phyloP scores from a whole-genome alignment of 2,113 vertebrate genomes.

The Nothobranchius kuhntae region DNA sequence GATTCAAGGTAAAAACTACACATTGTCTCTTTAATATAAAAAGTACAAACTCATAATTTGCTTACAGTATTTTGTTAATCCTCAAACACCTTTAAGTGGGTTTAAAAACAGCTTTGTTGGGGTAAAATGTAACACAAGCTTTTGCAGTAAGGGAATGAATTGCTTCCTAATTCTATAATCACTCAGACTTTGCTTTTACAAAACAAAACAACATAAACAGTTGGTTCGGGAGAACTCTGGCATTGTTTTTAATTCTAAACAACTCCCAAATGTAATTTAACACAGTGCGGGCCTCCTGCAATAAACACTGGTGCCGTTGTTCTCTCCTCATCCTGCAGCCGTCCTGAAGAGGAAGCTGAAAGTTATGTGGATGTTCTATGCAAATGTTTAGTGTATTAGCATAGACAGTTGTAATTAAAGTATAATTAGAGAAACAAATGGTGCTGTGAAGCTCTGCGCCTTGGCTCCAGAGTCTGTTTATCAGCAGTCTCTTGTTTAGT shows the following conservation, averaged over 20 bases:
- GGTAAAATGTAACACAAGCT: slow-evolving; percentile 24
- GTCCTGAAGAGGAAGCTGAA: slow-evolving; percentile 69
- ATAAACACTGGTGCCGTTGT: slow-evolving; percentile 43
- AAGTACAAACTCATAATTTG: too few relatives aligned
- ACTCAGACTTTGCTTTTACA: slow-evolving; percentile 48
- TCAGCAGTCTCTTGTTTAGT: slow-evolving; percentile 75
- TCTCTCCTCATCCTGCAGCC: slow-evolving; percentile 39
- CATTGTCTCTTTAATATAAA: too few relatives aligned
- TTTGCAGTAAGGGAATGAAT: slow-evolving; percentile 49
- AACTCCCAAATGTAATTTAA: slow-evolving; percentile 68
- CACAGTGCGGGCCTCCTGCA: slow-evolving; percentile 51
- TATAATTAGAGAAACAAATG: slow-evolving; percentile 82
- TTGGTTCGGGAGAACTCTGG: slow-evolving; percentile 50
- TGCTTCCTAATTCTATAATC: slow-evolving; percentile 46
- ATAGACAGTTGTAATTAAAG: slow-evolving; percentile 82
- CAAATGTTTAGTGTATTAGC: slow-evolving; percentile 83
- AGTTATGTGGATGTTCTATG: slow-evolving; percentile 78
- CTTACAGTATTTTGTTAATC: too few relatives aligned
- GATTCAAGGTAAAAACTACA: too few relatives aligned
- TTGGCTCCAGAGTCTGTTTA: slow-evolving; percentile 75
- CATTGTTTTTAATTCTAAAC: slow-evolving; percentile 67
- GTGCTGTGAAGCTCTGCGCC: slow-evolving; percentile 71
- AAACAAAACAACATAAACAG: slow-evolving; percentile 66
- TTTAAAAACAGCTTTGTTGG: too few relatives aligned
- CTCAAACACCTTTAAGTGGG: too few relatives aligned